These are phyloP conservation scores for Montifringilla adamsi DNA, from an alignment of 2,113 vertebrate genomes.

Conservation along the genomic window DNA sequence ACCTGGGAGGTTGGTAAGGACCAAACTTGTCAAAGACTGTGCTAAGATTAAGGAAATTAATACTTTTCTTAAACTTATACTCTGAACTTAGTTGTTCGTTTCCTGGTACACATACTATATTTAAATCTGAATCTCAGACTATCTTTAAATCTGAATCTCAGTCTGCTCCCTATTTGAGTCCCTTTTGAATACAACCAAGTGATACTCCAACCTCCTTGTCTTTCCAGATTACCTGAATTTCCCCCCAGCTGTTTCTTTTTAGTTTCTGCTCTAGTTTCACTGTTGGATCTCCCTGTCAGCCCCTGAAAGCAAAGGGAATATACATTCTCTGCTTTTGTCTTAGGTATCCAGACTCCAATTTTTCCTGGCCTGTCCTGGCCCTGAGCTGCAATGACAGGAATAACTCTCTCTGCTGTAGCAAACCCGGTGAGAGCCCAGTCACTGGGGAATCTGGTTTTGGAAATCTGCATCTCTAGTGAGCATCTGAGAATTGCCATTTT, in stretches of 20 bases:
- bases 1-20: neutral
- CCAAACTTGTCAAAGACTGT: neutral
- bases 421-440: accelerated
- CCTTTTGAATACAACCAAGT: neutral
- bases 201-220: neutral
- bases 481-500: neutral
- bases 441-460: neutral
- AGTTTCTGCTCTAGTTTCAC: neutral
- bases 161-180: neutral
- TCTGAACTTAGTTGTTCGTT: accelerated
- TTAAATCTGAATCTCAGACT: neutral
- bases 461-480: constrained; percentile 31
- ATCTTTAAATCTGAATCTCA: neutral
- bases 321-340: neutral
- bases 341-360: neutral
- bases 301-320: neutral
- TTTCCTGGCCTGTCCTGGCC: neutral
- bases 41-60: neutral
- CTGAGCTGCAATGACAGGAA: neutral
- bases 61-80: neutral
- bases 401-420: neutral
- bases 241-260: accelerated
- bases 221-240: neutral
- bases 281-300: neutral
- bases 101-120: neutral